Percentiles rank a stretch among this genome's conserved stretches.
Conservation (phyloP, 1,140 invertebrate genomes). For the Trichogramma pretiosum region DNA sequence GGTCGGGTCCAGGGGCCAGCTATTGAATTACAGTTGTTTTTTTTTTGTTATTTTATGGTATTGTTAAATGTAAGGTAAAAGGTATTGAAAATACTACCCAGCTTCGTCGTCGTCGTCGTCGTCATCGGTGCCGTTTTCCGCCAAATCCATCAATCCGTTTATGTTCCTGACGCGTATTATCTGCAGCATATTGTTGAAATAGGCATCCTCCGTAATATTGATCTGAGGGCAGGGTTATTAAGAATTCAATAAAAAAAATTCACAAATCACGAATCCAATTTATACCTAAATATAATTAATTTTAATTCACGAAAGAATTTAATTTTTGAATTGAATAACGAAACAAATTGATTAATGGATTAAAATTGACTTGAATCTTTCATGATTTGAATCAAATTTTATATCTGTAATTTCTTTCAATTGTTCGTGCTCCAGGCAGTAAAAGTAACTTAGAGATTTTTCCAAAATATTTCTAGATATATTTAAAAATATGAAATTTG, state of each 20-base stretch:
- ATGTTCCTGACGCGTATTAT: constrained; percentile 33
- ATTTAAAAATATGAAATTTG: too few species aligned
- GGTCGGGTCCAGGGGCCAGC: constrained; percentile 61
- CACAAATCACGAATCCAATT: background rate
- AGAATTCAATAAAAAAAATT: background rate
- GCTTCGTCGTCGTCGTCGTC: constrained; percentile 35
- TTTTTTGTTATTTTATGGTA: too few species aligned
- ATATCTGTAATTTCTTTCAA: background rate
- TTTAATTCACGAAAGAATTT: background rate
- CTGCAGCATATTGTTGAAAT: constrained; percentile 57
- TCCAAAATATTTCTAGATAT: too few species aligned
- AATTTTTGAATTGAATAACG: background rate
- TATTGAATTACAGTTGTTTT: constrained; percentile 24
- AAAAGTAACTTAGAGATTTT: too few species aligned
- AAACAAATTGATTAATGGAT: background rate
- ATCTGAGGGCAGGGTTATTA: constrained; percentile 27
- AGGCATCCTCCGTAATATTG: constrained; percentile 42
- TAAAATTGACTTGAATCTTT: too few species aligned
- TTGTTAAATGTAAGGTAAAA: too few species aligned
- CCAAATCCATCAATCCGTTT: constrained; percentile 20
- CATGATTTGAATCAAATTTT: too few species aligned
- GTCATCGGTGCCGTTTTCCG: constrained; percentile 28
- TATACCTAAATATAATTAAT: constrained; percentile 4
- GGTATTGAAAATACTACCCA: constrained; percentile 26
- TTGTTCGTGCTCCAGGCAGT: too few species aligned